Base-by-base conservation (phyloP, 1,140 invertebrate genomes). In the Phenacoccus solenopsis region DNA sequence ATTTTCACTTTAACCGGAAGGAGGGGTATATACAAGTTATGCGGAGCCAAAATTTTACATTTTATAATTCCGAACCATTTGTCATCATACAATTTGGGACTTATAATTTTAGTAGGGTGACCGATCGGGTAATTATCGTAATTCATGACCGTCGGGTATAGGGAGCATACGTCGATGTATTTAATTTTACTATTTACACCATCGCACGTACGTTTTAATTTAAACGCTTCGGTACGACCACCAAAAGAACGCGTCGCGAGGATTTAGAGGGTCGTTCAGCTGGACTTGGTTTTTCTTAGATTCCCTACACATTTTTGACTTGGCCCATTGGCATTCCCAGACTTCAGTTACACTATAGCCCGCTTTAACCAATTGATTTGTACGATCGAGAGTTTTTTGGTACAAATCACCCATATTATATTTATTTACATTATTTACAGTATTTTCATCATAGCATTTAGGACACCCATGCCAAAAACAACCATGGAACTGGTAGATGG, bases 391-490 rank as follows among this genome's bases (percentile, higher is more conserved):
- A 20, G 68, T 69, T 69, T 69, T 69, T 49, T 49, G 5, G 49
- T 38, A 69, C 32, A 69, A 24, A 56, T 69, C 30, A 49, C 32
- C 32, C 35, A 69, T 69, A 12, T 49, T n/a, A 49, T 69, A 5
- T 27, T 38, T 32, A 49, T 49, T 69, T 22, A 49, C 28, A 69
- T 38, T 49, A 69, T 69, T 69, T 49, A 69, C 4, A 20, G 30
- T 32, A 13, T 16, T 69, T 30, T 30, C 32, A 32, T 69, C 68
- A 20, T 49, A 69, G 49, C 68, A 69, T 49, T 69, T 32, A 13
- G 30, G 68, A 69, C 68, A 69, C 13, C 68, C 68, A 24, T 69
- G 68, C 35, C 68, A 69, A 22, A 69, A 69, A 24, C 68, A 69
- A 5, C 68, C 68, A 21, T 69, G 68, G 49, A 30, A 69, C 9